Conservation (phyloP, 2,113 vertebrate genomes). For the Ageneiosus marmoratus region DNA sequence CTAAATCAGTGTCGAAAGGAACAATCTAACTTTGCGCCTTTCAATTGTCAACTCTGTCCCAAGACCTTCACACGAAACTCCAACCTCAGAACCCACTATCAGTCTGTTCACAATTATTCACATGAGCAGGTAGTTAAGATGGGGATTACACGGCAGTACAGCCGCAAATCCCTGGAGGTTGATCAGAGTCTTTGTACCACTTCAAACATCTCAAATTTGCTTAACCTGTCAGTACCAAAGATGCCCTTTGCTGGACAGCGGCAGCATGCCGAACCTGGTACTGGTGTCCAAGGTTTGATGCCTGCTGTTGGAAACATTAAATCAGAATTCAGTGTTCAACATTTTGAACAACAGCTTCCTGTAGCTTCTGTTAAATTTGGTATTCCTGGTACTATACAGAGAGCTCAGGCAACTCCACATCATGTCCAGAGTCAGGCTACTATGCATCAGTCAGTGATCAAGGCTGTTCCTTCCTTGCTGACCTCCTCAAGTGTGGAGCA, state of each 20-base stretch:
- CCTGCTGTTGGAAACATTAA: constrained; percentile 29
- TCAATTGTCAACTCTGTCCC: constrained; percentile 87
- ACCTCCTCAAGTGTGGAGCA: constrained; percentile 33
- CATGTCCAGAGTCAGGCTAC: constrained; percentile 16
- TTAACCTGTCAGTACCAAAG: not conserved
- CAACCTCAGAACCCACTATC: constrained; percentile 90
- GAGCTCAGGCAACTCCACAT: constrained; percentile 35
- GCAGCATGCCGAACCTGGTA: constrained; percentile 2
- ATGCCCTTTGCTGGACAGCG: not conserved
- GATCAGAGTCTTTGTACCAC: constrained; percentile 21
- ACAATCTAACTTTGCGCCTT: constrained; percentile 88
- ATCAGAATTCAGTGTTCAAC: constrained; percentile 15
- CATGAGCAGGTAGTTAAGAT: constrained; percentile 86
- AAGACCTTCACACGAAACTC: constrained; percentile 97
- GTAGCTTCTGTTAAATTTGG: constrained; percentile 23
- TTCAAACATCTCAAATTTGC: not conserved
- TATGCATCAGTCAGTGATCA: constrained; percentile 26
- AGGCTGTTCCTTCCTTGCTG: constrained; percentile 16
- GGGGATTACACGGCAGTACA: constrained; percentile 82
- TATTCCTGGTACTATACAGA: constrained; percentile 42
- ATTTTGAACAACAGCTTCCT: constrained; percentile 27
- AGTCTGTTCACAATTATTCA: constrained; percentile 85
- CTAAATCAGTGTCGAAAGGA: constrained; percentile 86
- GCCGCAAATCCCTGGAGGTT: constrained; percentile 70
- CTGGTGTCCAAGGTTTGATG: not conserved